A percentile compares a stretch with the other conserved stretches of the same genome.
phyloP scores from a whole-genome alignment of 2,797 vertebrate genomes.

The Arctocebus calabarensis region DNA sequence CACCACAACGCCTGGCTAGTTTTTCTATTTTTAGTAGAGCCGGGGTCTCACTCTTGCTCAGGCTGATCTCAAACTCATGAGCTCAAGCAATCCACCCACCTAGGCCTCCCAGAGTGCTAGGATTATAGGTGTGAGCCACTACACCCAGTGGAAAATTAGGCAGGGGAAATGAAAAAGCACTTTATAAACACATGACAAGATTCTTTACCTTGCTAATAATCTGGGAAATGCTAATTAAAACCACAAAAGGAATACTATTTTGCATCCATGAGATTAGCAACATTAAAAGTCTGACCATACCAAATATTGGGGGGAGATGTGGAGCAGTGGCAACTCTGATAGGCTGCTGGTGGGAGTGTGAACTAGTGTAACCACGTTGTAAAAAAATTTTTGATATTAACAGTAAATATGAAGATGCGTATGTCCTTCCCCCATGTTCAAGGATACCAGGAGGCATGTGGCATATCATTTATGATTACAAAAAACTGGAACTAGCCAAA shows the following conservation, averaged over 20 bases:
- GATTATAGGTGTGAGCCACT: no score
- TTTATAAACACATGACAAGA: slow-evolving; percentile 24
- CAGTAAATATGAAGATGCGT: not conserved
- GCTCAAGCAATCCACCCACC: no score
- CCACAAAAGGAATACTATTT: not conserved
- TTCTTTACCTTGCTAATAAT: not conserved
- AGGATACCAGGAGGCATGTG: not conserved
- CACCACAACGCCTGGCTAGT: no score
- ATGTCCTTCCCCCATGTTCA: not conserved
- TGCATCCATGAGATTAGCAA: not conserved
- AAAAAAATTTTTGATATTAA: not conserved
- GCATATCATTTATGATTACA: not conserved
- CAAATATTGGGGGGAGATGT: not conserved
- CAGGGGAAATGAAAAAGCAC: not conserved
- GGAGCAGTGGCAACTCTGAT: not conserved
- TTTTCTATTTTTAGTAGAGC: no score
- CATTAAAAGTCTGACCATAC: not conserved
- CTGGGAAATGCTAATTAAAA: slow-evolving; percentile 27
- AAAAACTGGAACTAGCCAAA: slow-evolving; percentile 2
- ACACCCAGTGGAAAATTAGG: not conserved
- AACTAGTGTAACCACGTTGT: not conserved
- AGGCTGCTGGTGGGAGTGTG: not conserved
- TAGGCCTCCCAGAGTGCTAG: no score
- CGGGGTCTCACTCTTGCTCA: no score
- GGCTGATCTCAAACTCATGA: no score